Percentiles rank a stretch among this genome's conserved stretches.
Evolutionary conservation across 2,888 invertebrate species (phyloP).

Genomic region (Trichogramma evanescens): DNA sequence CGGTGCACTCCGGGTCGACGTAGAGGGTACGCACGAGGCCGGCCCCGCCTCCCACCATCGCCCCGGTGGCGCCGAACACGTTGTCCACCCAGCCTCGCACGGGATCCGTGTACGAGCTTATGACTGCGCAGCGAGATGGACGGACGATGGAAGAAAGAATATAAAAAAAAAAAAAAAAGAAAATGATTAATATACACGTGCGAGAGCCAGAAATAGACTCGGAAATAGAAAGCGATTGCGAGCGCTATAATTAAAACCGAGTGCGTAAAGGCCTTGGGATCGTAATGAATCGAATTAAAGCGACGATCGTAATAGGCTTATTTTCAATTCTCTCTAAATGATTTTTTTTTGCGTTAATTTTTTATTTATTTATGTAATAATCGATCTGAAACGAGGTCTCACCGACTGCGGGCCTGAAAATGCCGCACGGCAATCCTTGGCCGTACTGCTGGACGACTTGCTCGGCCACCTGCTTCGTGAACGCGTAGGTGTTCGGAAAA

Average conservation of each 20-base stretch:
- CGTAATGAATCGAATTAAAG: no score
- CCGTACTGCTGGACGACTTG: conserved; percentile 53
- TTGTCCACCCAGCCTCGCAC: conserved; percentile 65
- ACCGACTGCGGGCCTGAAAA: conserved; percentile 67
- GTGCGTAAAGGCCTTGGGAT: no score
- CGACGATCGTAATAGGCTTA: no score
- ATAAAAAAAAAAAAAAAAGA: neutral
- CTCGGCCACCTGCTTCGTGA: conserved; percentile 67
- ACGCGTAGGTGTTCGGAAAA: conserved; percentile 68
- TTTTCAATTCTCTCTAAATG: no score
- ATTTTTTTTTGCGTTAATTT: neutral
- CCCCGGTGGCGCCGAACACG: conserved; percentile 54
- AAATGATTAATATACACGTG: neutral
- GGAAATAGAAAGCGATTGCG: no score
- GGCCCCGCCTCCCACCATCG: conserved; percentile 50
- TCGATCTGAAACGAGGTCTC: conserved; percentile 25
- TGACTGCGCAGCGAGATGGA: conserved; percentile 40
- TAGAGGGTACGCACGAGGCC: conserved; percentile 52
- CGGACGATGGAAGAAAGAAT: neutral
- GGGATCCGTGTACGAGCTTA: conserved; percentile 51
- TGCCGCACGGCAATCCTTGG: conserved; percentile 56
- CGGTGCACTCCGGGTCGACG: conserved; percentile 35
- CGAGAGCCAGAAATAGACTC: no score
- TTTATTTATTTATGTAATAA: neutral
- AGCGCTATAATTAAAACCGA: neutral